A percentile compares a stretch with the other conserved stretches of the same genome.
phyloP scores from a whole-genome alignment of 2,888 invertebrate species.

The Mythimna pallens region DNA sequence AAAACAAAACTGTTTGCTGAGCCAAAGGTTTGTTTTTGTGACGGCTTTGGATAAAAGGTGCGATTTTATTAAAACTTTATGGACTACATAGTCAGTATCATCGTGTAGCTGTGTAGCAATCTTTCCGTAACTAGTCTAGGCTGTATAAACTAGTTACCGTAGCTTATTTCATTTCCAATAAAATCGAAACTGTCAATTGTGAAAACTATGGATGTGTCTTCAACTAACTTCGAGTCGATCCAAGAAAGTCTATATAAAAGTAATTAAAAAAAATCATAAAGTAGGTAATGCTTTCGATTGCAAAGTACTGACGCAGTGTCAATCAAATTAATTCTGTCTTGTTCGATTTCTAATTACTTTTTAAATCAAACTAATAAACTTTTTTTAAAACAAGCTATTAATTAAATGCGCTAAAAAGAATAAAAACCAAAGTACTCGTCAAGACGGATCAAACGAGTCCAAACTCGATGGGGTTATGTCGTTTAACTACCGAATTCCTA shows the following conservation, averaged over 20 bases:
- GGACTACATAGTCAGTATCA: too few relatives aligned
- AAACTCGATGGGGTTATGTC: too few relatives aligned
- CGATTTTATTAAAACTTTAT: too few relatives aligned
- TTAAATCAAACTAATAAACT: neutral
- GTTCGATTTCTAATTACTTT: slow-evolving; percentile 37
- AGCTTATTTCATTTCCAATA: neutral
- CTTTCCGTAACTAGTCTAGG: neutral
- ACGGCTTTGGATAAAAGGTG: too few relatives aligned
- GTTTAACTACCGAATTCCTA: too few relatives aligned
- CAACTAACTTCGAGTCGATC: neutral
- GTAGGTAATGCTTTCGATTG: slow-evolving; percentile 9
- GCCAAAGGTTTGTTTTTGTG: too few relatives aligned
- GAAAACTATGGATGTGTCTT: neutral
- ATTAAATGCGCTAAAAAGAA: too few relatives aligned
- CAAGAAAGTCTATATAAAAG: slow-evolving; percentile 37
- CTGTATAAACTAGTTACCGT: neutral
- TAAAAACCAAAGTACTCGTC: too few relatives aligned
- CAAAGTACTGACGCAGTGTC: slow-evolving; percentile 16
- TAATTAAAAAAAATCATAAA: slow-evolving; percentile 23
- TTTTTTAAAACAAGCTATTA: too few relatives aligned
- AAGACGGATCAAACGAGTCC: too few relatives aligned
- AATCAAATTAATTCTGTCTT: slow-evolving; percentile 33
- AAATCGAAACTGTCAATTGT: slow-evolving; percentile 25
- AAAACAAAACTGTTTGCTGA: too few relatives aligned
- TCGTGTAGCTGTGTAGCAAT: too few relatives aligned